phyloP scores from a whole-genome alignment of 2,113 vertebrate species.

The Otolemur garnettii region DNA sequence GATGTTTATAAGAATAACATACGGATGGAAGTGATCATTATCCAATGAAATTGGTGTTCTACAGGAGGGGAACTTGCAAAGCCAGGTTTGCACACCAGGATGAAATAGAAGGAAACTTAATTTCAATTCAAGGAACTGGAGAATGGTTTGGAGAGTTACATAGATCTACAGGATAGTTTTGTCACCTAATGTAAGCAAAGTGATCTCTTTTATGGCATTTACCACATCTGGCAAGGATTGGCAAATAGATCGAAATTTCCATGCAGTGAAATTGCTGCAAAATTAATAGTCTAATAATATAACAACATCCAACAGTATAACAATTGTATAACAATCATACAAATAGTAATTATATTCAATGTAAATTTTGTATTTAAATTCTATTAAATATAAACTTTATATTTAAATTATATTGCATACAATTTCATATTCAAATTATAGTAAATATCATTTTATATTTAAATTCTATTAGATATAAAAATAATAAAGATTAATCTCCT shows the following conservation, averaged over 20 bases:
- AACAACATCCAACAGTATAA: neutral
- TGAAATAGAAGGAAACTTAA: conserved; percentile 36
- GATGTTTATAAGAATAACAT: conserved; percentile 2
- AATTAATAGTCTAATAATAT: neutral
- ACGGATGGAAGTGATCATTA: neutral
- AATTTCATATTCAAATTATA: neutral
- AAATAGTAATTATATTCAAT: neutral
- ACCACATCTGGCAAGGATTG: neutral
- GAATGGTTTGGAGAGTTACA: neutral
- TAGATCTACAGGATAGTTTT: neutral
- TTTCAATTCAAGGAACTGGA: conserved; percentile 39
- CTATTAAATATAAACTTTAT: neutral
- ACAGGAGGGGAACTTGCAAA: neutral
- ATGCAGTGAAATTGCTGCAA: neutral
- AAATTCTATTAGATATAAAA: neutral
- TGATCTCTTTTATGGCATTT: neutral
- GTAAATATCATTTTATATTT: neutral
- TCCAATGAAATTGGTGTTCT: neutral
- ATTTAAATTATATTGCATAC: no score
- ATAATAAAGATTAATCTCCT: conserved; percentile 28
- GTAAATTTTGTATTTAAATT: neutral
- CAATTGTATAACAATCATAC: neutral
- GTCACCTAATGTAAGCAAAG: conserved; percentile 1
- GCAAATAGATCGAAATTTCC: neutral
- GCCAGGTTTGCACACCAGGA: neutral